Base-by-base conservation (phyloP, 1,140 invertebrate genomes). In the Cardiocondyla obscurior region DNA sequence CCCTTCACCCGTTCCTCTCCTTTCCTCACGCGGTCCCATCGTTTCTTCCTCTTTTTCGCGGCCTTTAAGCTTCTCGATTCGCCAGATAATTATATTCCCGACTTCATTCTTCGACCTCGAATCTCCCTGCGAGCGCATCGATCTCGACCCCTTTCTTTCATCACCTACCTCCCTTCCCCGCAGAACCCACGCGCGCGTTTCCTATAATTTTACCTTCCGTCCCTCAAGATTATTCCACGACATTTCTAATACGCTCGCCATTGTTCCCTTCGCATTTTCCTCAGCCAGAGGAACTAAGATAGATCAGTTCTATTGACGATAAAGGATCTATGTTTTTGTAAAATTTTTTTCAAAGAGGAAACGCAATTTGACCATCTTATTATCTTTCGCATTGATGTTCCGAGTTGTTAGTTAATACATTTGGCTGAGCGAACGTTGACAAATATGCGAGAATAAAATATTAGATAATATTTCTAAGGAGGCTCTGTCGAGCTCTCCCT, bases 41-140 rank as follows among this genome's bases (percentile, higher is more conserved):
- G 25, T 82, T 82, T 42, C 42, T 30, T 12, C 46, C 83, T 73
- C 57, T 49, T 62, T 49, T 60, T 77, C 46, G 65, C 60, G 55
- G 42, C 44, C 33, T 39, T 77, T 69, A 67, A 69, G 72, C 77
- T 88, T 84, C 83, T 88, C 79, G 70, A 88, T 86, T 88, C 65
- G 44, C 25, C 58, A 79, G 77, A 88, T 79, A 88, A 88, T 88
- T 85, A 88, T 88, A 73, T 85, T 88, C 83, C 79, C 39, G 83
- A 19, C 79, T 36, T 85, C 85, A 87, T 82, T 83, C 83, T 55
- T 36, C 57, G 83, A 85, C 70, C 82, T 88, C 73, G 81, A 85
- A 83, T 79, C 83, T 85, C 79, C 83, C 77, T 77, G 83, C 79
- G 85, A 88, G 64, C 79, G 83, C 83, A 85, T 81, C 69, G 73